phyloP scores from a whole-genome alignment of 2,888 invertebrate genomes.

The Oasisia sp. region DNA sequence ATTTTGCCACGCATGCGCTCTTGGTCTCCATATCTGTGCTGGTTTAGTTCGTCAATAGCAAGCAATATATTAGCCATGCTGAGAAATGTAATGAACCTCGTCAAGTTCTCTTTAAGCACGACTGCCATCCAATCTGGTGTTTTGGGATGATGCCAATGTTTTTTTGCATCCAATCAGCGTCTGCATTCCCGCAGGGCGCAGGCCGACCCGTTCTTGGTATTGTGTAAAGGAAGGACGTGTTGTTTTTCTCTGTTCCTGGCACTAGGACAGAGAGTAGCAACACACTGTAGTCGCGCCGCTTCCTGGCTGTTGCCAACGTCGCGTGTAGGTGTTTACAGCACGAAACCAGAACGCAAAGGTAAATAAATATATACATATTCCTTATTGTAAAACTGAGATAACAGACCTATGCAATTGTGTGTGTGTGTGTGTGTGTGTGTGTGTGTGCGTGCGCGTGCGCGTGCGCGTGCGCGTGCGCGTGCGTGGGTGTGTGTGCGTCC shows the following conservation, averaged over 20 bases:
- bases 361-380: not conserved
- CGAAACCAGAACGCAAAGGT: not conserved
- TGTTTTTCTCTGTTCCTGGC: not conserved
- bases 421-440: too few relatives aligned
- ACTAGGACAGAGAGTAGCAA: not conserved
- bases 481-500: too few relatives aligned
- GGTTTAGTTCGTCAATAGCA: not conserved
- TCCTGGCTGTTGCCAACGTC: not conserved
- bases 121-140: not conserved
- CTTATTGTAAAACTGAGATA: too few relatives aligned
- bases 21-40: not conserved
- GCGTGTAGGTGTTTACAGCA: not conserved
- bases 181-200: not conserved
- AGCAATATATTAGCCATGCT: not conserved
- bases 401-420: too few relatives aligned
- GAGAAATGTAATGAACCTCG: not conserved
- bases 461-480: too few relatives aligned
- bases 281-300: not conserved
- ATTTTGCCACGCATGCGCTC: not conserved
- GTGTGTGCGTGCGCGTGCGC: too few relatives aligned
- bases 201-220: not conserved
- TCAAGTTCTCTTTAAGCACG: not conserved
- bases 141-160: not conserved
- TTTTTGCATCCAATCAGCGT: constrained; percentile 12
- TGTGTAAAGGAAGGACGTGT: not conserved